Conservation (phyloP, 2,113 vertebrate genomes). For the Zosterops hypoxanthus region DNA sequence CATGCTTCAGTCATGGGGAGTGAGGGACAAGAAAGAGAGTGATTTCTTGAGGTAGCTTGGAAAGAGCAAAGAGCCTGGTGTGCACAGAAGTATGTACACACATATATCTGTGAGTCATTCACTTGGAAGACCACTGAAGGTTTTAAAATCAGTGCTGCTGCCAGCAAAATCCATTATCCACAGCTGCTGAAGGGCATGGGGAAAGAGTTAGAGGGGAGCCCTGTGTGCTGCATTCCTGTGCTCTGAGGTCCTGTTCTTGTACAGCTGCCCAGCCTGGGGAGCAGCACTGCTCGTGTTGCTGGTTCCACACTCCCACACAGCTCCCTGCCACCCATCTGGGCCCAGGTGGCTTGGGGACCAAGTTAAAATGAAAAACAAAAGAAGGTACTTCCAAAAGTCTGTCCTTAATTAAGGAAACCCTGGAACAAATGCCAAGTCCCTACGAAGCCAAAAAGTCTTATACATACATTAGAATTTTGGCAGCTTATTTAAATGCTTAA, state of each 20-base stretch:
- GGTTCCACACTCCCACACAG: background rate
- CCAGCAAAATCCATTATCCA: slow-evolving; percentile 25
- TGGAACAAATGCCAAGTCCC: background rate
- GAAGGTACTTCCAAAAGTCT: background rate
- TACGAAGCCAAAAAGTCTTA: background rate
- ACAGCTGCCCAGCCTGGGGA: background rate
- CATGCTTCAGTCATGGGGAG: background rate
- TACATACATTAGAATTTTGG: background rate
- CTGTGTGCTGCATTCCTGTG: slow-evolving; percentile 37
- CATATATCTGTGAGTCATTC: slow-evolving; percentile 22
- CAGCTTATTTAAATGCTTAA: background rate
- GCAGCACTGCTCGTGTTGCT: background rate
- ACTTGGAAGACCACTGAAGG: background rate
- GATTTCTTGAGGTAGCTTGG: background rate
- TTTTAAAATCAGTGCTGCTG: background rate
- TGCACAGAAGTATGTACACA: background rate
- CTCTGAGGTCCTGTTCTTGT: slow-evolving; percentile 46
- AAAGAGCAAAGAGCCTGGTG: background rate
- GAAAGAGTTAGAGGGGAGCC: background rate
- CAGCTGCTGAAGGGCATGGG: background rate
- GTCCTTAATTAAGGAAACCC: background rate
- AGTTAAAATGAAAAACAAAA: background rate
- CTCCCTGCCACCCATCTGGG: background rate
- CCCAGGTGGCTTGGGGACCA: background rate
- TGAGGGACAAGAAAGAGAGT: background rate